Evolutionary conservation across 2,888 invertebrate species (phyloP).

Genomic region (Thecophora atra): DNA sequence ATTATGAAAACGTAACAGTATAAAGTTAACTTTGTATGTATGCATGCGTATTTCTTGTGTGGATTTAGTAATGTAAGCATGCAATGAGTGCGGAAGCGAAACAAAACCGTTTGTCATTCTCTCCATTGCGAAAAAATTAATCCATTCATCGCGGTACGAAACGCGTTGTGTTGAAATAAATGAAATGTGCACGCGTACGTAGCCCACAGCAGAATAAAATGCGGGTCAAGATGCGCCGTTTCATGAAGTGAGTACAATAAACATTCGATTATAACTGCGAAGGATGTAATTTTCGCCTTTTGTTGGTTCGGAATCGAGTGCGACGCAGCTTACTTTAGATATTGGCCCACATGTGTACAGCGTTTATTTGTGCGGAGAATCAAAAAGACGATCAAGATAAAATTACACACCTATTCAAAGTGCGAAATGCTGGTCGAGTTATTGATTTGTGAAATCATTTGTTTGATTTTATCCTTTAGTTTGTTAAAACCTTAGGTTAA

Average conservation of each 20-base stretch:
- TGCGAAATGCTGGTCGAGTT: constrained; percentile 28
- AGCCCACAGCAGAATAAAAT: constrained; percentile 13
- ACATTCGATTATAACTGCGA: constrained; percentile 1
- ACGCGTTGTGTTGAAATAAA: not conserved
- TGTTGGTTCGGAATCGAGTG: not conserved
- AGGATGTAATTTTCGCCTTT: not conserved
- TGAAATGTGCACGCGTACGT: constrained; percentile 23
- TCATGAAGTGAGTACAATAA: not conserved
- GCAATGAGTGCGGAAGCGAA: too few species aligned
- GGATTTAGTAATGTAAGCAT: too few species aligned
- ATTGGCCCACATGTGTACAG: constrained; percentile 20
- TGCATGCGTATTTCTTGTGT: too few species aligned
- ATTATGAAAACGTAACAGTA: too few species aligned
- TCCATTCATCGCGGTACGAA: not conserved
- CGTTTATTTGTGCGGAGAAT: not conserved
- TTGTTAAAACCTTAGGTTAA: too few species aligned
- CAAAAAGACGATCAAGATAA: constrained; percentile 26
- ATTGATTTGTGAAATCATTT: too few species aligned
- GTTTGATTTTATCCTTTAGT: too few species aligned
- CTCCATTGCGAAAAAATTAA: too few species aligned
- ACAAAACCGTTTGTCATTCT: too few species aligned
- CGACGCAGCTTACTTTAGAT: not conserved
- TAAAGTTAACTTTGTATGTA: too few species aligned
- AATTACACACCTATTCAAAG: constrained; percentile 22
- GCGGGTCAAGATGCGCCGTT: constrained; percentile 30